phyloP scores from a whole-genome alignment of 2,113 vertebrate genomes.

The Poeciliopsis prolifica region DNA sequence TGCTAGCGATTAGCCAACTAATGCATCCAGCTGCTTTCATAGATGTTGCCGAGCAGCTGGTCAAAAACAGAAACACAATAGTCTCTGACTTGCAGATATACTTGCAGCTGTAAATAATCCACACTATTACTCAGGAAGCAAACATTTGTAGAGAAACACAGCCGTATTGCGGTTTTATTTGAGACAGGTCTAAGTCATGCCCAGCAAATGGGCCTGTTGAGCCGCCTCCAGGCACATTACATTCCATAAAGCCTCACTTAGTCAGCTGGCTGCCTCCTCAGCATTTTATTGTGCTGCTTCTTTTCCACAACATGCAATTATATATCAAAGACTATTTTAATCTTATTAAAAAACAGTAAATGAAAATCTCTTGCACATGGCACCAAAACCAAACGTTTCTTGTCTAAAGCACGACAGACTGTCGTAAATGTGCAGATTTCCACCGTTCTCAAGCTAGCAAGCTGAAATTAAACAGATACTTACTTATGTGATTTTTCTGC shows the following conservation, averaged over 20 bases:
- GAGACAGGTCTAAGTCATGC: too few species aligned
- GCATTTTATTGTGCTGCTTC: not conserved
- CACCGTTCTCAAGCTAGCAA: not conserved
- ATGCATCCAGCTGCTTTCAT: too few species aligned
- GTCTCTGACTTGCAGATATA: too few species aligned
- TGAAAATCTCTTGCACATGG: not conserved
- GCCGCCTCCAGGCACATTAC: not conserved
- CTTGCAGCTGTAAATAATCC: too few species aligned
- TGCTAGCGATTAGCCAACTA: too few species aligned
- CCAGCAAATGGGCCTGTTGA: not conserved
- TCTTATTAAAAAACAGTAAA: too few species aligned
- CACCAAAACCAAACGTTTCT: not conserved
- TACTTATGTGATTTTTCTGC: too few species aligned
- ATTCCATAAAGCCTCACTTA: not conserved
- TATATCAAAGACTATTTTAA: not conserved
- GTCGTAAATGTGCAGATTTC: not conserved
- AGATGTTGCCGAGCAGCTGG: too few species aligned
- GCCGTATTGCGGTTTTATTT: too few species aligned
- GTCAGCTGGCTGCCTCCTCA: not conserved
- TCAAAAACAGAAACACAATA: too few species aligned
- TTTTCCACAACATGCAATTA: not conserved
- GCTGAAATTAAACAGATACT: not conserved
- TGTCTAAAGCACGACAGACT: not conserved
- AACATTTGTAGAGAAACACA: too few species aligned
- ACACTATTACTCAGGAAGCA: too few species aligned